These are phyloP conservation scores for Griposia aprilina DNA, from an alignment of 2,888 invertebrate species.

Conservation along the genomic window DNA sequence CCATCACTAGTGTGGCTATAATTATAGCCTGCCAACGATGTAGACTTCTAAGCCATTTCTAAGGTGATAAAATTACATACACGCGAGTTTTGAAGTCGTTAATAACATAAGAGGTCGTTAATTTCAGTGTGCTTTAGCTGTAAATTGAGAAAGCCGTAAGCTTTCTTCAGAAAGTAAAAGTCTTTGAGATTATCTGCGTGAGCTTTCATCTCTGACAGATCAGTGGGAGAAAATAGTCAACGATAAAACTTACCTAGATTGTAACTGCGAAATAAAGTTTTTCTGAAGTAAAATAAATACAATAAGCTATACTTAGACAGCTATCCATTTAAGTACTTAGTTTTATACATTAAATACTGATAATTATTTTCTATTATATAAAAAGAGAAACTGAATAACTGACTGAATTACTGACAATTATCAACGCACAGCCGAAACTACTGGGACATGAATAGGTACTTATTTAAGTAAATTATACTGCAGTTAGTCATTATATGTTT, in stretches of 20 bases:
- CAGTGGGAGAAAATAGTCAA: too few relatives aligned
- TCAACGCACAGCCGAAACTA: too few relatives aligned
- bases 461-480: too few relatives aligned
- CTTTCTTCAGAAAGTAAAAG: slow-evolving; percentile 36
- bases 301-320: too few relatives aligned
- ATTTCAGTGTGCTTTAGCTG: slow-evolving; percentile 23
- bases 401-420: too few relatives aligned
- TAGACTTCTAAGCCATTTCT: not conserved
- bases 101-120: slow-evolving; percentile 33
- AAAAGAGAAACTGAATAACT: too few relatives aligned
- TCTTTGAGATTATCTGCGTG: slow-evolving; percentile 5
- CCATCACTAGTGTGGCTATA: too few relatives aligned
- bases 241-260: not conserved
- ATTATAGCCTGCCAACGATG: not conserved
- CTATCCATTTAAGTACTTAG: not conserved
- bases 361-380: too few relatives aligned
- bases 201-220: not conserved
- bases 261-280: not conserved
- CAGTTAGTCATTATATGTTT: too few relatives aligned
- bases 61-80: slow-evolving; percentile 30
- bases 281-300: too few relatives aligned
- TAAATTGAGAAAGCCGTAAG: slow-evolving; percentile 32
- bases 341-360: too few relatives aligned
- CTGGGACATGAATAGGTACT: too few relatives aligned
- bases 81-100: slow-evolving; percentile 24